These are phyloP conservation scores for Resseliella maxima DNA, from an alignment of 2,888 invertebrate genomes.

Conservation along the genomic window DNA sequence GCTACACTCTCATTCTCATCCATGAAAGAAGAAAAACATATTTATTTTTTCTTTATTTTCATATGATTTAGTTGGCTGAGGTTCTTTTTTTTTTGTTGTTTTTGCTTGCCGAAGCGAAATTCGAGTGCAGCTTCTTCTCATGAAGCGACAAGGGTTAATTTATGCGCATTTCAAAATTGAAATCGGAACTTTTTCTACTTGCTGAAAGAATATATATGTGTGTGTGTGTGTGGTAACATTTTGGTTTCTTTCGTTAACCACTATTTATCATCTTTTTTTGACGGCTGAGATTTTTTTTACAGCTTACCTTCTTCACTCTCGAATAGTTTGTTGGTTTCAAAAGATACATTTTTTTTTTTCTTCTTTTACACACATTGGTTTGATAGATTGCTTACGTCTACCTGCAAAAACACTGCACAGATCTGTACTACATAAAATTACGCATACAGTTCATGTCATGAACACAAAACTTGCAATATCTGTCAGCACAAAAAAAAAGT, in stretches of 20 bases:
- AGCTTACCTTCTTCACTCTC: neutral
- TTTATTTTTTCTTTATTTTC: too few relatives aligned
- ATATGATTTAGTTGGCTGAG: too few relatives aligned
- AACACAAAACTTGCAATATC: neutral
- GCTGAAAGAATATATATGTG: neutral
- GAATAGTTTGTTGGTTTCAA: neutral
- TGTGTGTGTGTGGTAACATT: neutral
- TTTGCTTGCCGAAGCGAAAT: neutral
- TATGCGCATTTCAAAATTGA: slow-evolving; percentile 35
- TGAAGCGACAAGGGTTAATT: slow-evolving; percentile 26
- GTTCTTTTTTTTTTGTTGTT: neutral
- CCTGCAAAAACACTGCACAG: too few relatives aligned
- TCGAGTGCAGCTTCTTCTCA: neutral
- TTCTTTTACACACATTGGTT: too few relatives aligned
- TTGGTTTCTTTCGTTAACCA: neutral
- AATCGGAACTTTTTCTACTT: neutral
- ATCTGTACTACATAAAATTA: neutral
- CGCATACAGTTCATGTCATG: too few relatives aligned
- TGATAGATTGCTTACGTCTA: too few relatives aligned
- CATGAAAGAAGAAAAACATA: neutral
- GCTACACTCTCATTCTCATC: neutral
- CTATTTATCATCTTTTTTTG: slow-evolving; percentile 36
- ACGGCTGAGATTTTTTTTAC: neutral
- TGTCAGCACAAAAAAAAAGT: neutral
- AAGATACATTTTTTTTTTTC: too few relatives aligned